Base-by-base conservation (phyloP, 2,797 vertebrate genomes). In the Phylloscopus collybita region DNA sequence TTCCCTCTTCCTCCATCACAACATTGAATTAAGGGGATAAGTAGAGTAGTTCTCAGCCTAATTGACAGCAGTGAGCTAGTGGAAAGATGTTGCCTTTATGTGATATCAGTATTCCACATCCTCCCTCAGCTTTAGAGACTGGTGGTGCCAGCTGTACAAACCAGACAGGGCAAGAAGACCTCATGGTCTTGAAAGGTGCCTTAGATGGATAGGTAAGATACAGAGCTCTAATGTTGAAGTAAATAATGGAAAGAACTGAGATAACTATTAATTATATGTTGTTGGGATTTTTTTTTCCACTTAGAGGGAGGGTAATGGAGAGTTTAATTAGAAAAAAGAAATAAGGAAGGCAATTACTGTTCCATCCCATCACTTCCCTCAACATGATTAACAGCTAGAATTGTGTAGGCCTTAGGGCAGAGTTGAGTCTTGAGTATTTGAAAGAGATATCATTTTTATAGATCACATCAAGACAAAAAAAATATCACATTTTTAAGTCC, bases 281-380 rank as follows among this genome's bases (percentile, higher is more conserved):
- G 50, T 94, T 95, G 76, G 59, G 53, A 42, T 73, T 85, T 86
- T 91, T 88, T 75, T 62, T 82, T 91, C 10, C n/a, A 64, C 66
- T 78, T 87, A 67, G 57, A 59, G 88, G 91, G 50, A 90, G 81
- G 75, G n/a, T 86, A 96, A 91, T 86, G 95, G 92, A 87, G 89
- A 95, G 66, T 83, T 96, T 96, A 97, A 96, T 95, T 95, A 92
- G 69, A 42, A 93, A 84, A 92, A 85, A 82, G 71, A 93, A 94
- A 83, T 73, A 90, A 85, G 74, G 50, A 80, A 85, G 75, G 74
- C 86, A 96, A 94, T 96, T 95, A 94, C 61, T 89, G 88, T 73
- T 92, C 61, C 66, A 86, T 81, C 64, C 86, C 72, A 83, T 93
- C 91, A 86, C 87, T 87, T 92, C n/a, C 54, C 57, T 93, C 82